phyloP scores from a whole-genome alignment of 1,140 invertebrate species.

The Drosophila teissieri region DNA sequence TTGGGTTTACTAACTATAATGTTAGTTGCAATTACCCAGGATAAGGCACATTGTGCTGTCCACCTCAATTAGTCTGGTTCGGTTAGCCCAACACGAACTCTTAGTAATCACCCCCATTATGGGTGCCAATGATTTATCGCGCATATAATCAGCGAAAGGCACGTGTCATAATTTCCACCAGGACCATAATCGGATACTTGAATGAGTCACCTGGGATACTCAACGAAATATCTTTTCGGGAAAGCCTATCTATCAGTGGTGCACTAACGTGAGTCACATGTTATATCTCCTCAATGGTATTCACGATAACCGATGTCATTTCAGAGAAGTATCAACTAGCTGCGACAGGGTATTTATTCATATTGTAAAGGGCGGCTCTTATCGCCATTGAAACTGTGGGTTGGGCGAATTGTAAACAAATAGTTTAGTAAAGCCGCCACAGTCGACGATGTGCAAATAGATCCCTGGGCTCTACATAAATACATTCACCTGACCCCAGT shows the following conservation, averaged over 20 bases:
- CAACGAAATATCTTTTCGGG: conserved; percentile 17
- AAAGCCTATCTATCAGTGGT: conserved; percentile 9
- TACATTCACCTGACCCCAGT: conserved; percentile 18
- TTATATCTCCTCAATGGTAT: not conserved
- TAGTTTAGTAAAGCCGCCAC: conserved; percentile 9
- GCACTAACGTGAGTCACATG: conserved; percentile 19
- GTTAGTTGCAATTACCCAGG: not conserved
- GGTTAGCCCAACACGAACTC: conserved; percentile 1
- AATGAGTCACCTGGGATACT: conserved; percentile 26
- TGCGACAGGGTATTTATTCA: conserved; percentile 19
- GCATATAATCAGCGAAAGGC: conserved; percentile 19
- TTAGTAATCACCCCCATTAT: conserved; percentile 2
- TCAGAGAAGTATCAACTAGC: conserved; percentile 23
- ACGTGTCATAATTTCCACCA: conserved; percentile 27
- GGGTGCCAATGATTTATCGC: conserved; percentile 22
- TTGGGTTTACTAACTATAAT: not conserved
- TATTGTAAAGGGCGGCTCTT: conserved; percentile 14
- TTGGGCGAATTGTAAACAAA: conserved; percentile 28
- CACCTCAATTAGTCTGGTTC: not conserved
- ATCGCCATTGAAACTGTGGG: conserved; percentile 16
- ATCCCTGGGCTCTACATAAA: not conserved
- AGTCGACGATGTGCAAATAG: conserved; percentile 27
- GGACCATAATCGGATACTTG: conserved; percentile 47
- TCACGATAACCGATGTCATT: conserved; percentile 17
- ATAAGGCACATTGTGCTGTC: not conserved